Evolutionary conservation across 1,140 invertebrate genomes (phyloP).

Genomic region (Calliopsis andreniformis): DNA sequence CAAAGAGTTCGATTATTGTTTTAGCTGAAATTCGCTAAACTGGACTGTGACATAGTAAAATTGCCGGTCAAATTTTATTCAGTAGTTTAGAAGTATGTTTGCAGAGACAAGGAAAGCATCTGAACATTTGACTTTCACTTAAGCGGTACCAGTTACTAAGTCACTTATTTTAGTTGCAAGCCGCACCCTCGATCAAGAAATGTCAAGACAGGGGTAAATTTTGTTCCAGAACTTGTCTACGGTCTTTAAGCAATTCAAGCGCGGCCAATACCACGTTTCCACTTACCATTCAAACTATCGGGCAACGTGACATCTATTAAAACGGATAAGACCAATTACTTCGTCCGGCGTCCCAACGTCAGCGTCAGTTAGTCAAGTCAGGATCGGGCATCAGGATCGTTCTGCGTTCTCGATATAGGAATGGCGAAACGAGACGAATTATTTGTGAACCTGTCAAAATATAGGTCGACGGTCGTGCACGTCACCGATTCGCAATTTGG

Average conservation of each 20-base stretch:
- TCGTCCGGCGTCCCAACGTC: conserved; percentile 41
- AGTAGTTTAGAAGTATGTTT: no score
- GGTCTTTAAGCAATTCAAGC: background rate
- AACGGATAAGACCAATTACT: conserved; percentile 63
- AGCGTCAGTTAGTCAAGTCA: conserved; percentile 47
- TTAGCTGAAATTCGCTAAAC: no score
- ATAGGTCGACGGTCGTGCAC: conserved; percentile 45
- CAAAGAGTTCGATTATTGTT: no score
- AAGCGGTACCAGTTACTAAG: no score
- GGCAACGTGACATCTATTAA: conserved; percentile 57
- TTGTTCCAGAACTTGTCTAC: background rate
- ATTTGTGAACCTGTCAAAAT: conserved; percentile 59
- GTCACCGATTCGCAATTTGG: conserved; percentile 41
- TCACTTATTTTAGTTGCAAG: no score
- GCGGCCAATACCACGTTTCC: conserved; percentile 23
- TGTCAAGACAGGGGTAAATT: background rate
- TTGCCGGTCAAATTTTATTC: no score
- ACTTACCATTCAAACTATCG: conserved; percentile 36
- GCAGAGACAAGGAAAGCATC: no score
- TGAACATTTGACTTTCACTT: no score
- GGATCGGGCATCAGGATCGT: conserved; percentile 18
- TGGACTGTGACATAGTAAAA: no score
- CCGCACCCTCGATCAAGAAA: background rate
- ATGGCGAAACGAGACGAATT: conserved; percentile 45
- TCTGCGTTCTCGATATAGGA: conserved; percentile 51